A percentile compares a stretch with the other conserved stretches of the same genome.
Conservation (phyloP, 2,888 invertebrate species). For the Girardia tigrina region DNA sequence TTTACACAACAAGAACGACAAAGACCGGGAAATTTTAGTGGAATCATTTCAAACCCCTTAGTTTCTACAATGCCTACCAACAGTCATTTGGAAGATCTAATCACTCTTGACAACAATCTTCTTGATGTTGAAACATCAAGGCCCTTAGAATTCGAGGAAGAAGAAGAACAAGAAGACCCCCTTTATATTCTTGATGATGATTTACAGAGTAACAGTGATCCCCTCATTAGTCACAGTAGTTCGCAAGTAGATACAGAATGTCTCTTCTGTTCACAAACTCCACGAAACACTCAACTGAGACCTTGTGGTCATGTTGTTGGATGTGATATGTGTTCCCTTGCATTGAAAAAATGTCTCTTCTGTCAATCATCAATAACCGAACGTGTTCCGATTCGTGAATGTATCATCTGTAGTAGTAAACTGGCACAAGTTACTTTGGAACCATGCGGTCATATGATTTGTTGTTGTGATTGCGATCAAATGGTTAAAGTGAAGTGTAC, state of each 20-base stretch:
- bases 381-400: conserved; percentile 47
- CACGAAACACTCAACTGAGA: conserved; percentile 72
- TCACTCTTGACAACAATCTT: not conserved
- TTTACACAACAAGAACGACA: not conserved
- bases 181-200: conserved; percentile 1
- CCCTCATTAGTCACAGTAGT: not conserved
- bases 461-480: conserved; percentile 50
- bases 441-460: conserved; percentile 79
- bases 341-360: conserved; percentile 93
- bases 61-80: not conserved
- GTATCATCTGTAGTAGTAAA: conserved; percentile 79
- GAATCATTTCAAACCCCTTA: not conserved
- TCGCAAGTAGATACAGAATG: conserved; percentile 57
- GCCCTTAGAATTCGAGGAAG: not conserved
- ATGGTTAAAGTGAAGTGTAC: conserved; percentile 2
- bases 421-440: conserved; percentile 78
- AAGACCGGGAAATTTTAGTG: conserved; percentile 16
- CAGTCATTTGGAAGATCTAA: conserved; percentile 15
- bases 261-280: conserved; percentile 79
- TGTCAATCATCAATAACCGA: conserved; percentile 71
- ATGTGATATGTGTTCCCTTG: conserved; percentile 57
- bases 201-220: conserved; percentile 52
- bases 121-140: conserved; percentile 6
- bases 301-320: conserved; percentile 90
- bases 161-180: conserved; percentile 5